Evolutionary conservation across 1,140 invertebrate genomes (phyloP).

Genomic region (Brachionus rotundiformis): DNA sequence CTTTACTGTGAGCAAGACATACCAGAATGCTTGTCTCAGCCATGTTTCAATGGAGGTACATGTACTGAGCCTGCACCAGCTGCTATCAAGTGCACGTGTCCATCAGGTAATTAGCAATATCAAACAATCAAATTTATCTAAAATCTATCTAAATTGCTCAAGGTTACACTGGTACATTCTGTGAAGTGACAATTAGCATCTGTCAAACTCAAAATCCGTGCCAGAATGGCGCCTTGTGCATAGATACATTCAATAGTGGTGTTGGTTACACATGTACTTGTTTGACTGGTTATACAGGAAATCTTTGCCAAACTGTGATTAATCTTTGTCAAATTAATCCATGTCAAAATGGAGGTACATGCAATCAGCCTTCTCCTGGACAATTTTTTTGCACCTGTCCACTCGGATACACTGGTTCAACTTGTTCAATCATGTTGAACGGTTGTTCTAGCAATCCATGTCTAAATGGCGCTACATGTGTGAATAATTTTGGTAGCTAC

Average conservation of each 20-base stretch:
- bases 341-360: slow-evolving; percentile 56
- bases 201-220: slow-evolving; percentile 67
- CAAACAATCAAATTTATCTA: slow-evolving; percentile 61
- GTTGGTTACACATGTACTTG: slow-evolving; percentile 33
- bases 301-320: slow-evolving; percentile 52
- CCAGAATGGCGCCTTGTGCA: slow-evolving; percentile 85
- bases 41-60: slow-evolving; percentile 51
- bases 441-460: slow-evolving; percentile 54
- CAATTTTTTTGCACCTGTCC: slow-evolving; percentile 56
- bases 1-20: slow-evolving; percentile 41
- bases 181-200: slow-evolving; percentile 35
- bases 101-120: slow-evolving; percentile 68
- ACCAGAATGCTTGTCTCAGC: slow-evolving; percentile 30
- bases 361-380: slow-evolving; percentile 51
- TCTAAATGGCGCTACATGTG: slow-evolving; percentile 54
- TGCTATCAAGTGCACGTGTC: slow-evolving; percentile 66
- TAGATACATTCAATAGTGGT: slow-evolving; percentile 67
- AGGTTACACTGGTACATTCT: slow-evolving; percentile 67
- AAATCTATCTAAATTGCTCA: slow-evolving; percentile 71
- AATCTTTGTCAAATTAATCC: slow-evolving; percentile 48
- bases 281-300: slow-evolving; percentile 53
- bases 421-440: slow-evolving; percentile 53
- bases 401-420: slow-evolving; percentile 54
- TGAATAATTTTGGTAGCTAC: slow-evolving; percentile 72
- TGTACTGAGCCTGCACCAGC: slow-evolving; percentile 51